These are phyloP conservation scores for Catostomus latipinnis DNA, from an alignment of 2,797 vertebrate genomes.

Conservation along the genomic window DNA sequence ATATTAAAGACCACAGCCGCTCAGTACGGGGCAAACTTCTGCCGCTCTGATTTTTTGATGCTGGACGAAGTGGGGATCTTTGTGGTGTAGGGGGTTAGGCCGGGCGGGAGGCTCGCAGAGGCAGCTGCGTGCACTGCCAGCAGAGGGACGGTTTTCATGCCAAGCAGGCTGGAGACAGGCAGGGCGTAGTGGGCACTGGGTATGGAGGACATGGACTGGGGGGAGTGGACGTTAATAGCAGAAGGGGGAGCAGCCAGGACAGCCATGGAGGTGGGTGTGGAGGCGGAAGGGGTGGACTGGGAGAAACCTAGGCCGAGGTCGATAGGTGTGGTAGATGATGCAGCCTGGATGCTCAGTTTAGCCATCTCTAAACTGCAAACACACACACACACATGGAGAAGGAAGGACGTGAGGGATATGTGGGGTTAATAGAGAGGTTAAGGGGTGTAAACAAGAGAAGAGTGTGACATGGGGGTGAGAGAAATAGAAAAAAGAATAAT, in stretches of 20 bases:
- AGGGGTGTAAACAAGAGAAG: conserved; percentile 66
- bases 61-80: conserved; percentile 85
- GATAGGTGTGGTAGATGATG: conserved; percentile 84
- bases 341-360: conserved; percentile 96
- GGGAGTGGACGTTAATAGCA: conserved; percentile 87
- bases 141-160: conserved; percentile 93
- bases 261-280: conserved; percentile 80
- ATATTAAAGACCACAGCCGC: conserved; percentile 48
- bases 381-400: conserved; percentile 73
- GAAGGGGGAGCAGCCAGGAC: conserved; percentile 85
- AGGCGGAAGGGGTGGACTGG: conserved; percentile 78
- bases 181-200: conserved; percentile 91
- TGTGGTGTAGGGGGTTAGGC: conserved; percentile 85
- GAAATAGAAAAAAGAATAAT: conserved; percentile 80
- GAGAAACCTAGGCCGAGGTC: conserved; percentile 93
- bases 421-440: conserved; percentile 66
- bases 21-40: conserved; percentile 96
- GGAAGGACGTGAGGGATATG: conserved; percentile 58
- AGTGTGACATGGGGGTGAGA: conserved; percentile 64
- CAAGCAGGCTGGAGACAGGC: conserved; percentile 93
- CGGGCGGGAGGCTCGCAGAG: conserved; percentile 82
- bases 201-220: conserved; percentile 73
- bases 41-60: conserved; percentile 90
- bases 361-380: conserved; percentile 96
- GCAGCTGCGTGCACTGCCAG: conserved; percentile 87